phyloP scores from a whole-genome alignment of 2,888 invertebrate species.

The Philereme transversata region DNA sequence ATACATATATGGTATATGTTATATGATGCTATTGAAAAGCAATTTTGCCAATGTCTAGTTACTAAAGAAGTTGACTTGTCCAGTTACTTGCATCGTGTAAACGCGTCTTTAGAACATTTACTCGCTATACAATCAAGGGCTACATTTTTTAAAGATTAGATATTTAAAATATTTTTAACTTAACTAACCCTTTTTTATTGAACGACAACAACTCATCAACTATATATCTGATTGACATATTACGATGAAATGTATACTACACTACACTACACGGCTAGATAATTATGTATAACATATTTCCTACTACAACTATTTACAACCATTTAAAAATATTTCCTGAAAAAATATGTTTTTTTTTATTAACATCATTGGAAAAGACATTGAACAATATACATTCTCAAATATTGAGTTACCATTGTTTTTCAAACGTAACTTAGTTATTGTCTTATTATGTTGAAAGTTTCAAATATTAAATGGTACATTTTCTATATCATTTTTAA shows the following conservation, averaged over 20 bases:
- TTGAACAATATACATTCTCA: constrained; percentile 50
- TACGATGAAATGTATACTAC: background rate
- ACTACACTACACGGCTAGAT: background rate
- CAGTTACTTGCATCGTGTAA: constrained; percentile 10
- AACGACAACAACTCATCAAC: background rate
- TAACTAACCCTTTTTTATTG: background rate
- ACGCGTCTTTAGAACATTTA: background rate
- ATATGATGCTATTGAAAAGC: too few species aligned
- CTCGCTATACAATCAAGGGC: background rate
- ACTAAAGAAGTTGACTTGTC: background rate
- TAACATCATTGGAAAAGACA: constrained; percentile 37
- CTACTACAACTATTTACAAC: constrained; percentile 18
- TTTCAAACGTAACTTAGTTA: constrained; percentile 27
- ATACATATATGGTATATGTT: too few species aligned
- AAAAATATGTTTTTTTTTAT: constrained; percentile 14
- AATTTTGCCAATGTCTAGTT: too few species aligned
- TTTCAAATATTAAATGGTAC: background rate
- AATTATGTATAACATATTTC: background rate
- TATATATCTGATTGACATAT: background rate
- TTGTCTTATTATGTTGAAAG: constrained; percentile 5
- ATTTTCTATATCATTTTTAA: background rate
- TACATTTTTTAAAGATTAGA: background rate
- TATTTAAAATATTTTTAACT: background rate
- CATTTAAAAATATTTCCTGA: constrained; percentile 27
- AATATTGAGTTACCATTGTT: constrained; percentile 73